These are phyloP conservation scores for Todiramphus saurophagus DNA, from an alignment of 2,113 vertebrate species.

Conservation along the genomic window DNA sequence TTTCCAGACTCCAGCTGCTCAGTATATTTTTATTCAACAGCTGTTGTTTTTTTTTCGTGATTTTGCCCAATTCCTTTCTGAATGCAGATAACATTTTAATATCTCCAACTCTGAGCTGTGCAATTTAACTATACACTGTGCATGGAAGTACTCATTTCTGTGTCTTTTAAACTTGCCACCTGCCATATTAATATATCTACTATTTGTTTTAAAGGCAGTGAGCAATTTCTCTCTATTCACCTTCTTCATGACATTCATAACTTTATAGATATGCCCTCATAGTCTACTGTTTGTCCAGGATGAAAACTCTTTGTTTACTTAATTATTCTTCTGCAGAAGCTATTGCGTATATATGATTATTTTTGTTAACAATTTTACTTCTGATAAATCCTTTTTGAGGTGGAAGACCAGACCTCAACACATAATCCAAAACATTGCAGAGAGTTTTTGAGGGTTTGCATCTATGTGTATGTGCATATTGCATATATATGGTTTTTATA, in stretches of 20 bases:
- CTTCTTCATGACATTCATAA: not conserved
- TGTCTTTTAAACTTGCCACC: not conserved
- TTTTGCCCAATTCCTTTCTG: not conserved
- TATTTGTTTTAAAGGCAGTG: not conserved
- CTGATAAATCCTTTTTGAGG: not conserved
- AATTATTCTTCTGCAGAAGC: not conserved
- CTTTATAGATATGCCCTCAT: not conserved
- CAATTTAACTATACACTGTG: not conserved
- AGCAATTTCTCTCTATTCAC: not conserved
- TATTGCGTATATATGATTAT: not conserved
- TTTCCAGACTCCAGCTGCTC: not conserved
- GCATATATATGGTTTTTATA: not conserved
- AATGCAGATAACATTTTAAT: not conserved
- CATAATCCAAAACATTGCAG: not conserved
- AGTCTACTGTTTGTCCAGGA: not conserved
- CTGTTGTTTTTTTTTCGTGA: not conserved
- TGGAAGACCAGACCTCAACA: not conserved
- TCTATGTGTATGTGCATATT: not conserved
- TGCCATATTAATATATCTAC: not conserved
- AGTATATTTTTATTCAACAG: not conserved
- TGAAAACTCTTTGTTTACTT: not conserved
- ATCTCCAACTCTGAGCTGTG: not conserved
- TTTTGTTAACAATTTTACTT: not conserved
- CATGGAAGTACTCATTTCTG: not conserved
- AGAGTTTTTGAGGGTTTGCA: not conserved